Conservation (phyloP, 1,140 invertebrate genomes). For the Drosophila kurseongensis region DNA sequence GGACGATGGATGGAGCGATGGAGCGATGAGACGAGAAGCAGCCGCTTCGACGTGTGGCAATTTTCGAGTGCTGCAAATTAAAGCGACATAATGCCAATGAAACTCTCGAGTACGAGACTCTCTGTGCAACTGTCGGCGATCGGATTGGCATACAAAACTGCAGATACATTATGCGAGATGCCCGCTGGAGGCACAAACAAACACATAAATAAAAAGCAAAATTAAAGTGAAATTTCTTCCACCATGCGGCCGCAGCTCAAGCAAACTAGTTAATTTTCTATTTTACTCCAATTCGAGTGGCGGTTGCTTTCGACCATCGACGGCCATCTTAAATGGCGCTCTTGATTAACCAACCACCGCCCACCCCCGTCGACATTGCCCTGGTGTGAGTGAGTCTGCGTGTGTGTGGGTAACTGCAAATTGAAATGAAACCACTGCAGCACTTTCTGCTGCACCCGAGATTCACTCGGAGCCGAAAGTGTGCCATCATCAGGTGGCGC, state of each 20-base stretch:
- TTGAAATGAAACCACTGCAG: slow-evolving; percentile 61
- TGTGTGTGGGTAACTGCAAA: slow-evolving; percentile 48
- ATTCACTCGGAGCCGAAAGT: slow-evolving; percentile 43
- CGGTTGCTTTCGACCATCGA: slow-evolving; percentile 63
- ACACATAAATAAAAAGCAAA: slow-evolving; percentile 83
- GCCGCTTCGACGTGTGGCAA: slow-evolving; percentile 49
- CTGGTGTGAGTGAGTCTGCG: not conserved
- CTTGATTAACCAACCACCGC: slow-evolving; percentile 37
- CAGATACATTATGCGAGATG: slow-evolving; percentile 68
- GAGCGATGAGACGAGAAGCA: slow-evolving; percentile 23
- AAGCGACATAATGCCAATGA: slow-evolving; percentile 70
- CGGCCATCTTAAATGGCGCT: slow-evolving; percentile 55
- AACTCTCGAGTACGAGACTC: slow-evolving; percentile 54
- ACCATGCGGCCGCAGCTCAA: slow-evolving; percentile 22
- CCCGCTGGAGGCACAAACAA: slow-evolving; percentile 68
- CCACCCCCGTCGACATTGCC: slow-evolving; percentile 10
- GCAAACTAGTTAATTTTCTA: slow-evolving; percentile 84
- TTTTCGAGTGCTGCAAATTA: slow-evolving; percentile 58
- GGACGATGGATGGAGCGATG: slow-evolving; percentile 16
- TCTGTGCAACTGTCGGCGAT: slow-evolving; percentile 53
- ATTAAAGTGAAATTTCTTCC: slow-evolving; percentile 83
- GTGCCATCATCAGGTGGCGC: slow-evolving; percentile 44
- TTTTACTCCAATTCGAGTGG: slow-evolving; percentile 82
- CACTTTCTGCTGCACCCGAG: slow-evolving; percentile 54
- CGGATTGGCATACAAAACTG: slow-evolving; percentile 74